These are phyloP conservation scores for Ennomos quercinarius DNA, from an alignment of 2,888 invertebrate genomes.

Conservation along the genomic window DNA sequence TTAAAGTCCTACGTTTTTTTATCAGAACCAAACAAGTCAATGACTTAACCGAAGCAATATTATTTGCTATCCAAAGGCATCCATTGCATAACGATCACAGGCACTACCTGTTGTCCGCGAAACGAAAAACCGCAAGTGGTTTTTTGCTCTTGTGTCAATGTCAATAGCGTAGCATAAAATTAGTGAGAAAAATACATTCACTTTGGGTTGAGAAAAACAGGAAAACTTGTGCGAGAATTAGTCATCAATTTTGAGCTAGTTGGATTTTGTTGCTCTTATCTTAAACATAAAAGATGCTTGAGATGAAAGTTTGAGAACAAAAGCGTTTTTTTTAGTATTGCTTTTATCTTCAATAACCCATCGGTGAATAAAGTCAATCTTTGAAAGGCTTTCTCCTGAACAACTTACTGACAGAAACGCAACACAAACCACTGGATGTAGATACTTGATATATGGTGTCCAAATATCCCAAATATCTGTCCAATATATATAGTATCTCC, in stretches of 20 bases:
- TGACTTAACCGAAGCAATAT: conserved; percentile 19
- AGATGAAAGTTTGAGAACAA: too few species aligned
- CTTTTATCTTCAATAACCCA: too few species aligned
- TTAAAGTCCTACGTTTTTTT: conserved; percentile 21
- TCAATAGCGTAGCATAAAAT: conserved; percentile 22
- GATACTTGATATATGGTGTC: too few species aligned
- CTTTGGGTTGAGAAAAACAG: conserved; percentile 26
- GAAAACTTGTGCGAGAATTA: conserved; percentile 32
- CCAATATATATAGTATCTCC: too few species aligned
- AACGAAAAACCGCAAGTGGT: conserved; percentile 20
- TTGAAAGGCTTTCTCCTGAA: too few species aligned
- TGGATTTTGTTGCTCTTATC: conserved; percentile 17
- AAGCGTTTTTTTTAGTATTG: too few species aligned
- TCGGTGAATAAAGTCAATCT: too few species aligned
- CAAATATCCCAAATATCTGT: too few species aligned
- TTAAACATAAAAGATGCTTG: not conserved
- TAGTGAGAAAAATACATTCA: conserved; percentile 21
- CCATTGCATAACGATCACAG: conserved; percentile 17
- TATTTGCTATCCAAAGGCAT: conserved; percentile 16
- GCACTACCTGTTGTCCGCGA: conserved; percentile 10
- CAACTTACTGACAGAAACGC: too few species aligned
- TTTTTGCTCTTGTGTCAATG: conserved; percentile 17
- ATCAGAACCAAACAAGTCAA: conserved; percentile 19
- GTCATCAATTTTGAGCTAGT: conserved; percentile 28
- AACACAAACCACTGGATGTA: too few species aligned